A percentile compares a stretch with the other conserved stretches of the same genome.
These are phyloP conservation scores for Scaptomyza hsui DNA, from an alignment of 1,140 invertebrate species.

Conservation along the genomic window DNA sequence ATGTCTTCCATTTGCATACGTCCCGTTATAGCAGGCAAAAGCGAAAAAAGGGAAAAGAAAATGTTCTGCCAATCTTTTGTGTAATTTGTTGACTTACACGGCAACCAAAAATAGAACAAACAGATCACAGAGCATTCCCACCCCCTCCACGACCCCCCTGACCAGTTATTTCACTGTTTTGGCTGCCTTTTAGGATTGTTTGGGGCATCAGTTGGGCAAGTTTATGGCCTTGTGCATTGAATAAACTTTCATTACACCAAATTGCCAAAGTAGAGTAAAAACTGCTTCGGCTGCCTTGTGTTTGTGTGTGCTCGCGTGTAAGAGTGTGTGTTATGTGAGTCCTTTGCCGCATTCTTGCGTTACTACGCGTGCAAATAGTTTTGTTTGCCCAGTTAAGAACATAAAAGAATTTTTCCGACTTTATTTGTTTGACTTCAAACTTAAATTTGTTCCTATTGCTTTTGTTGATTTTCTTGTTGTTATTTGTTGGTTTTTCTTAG, in stretches of 20 bases:
- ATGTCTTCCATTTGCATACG: constrained; percentile 31
- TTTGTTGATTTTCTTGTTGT: neutral
- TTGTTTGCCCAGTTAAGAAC: constrained; percentile 15
- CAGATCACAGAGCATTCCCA: constrained; percentile 7
- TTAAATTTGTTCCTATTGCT: constrained; percentile 25
- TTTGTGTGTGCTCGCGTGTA: neutral
- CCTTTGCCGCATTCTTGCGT: constrained; percentile 14
- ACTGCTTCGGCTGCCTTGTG: constrained; percentile 11
- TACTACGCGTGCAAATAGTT: constrained; percentile 27
- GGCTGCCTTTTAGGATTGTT: constrained; percentile 20
- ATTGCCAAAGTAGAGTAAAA: constrained; percentile 30
- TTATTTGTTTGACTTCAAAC: constrained; percentile 10
- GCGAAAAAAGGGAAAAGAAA: neutral
- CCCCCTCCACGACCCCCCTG: neutral
- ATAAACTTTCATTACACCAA: constrained; percentile 51
- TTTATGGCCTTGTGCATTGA: constrained; percentile 61
- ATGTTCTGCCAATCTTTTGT: constrained; percentile 29
- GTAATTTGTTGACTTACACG: constrained; percentile 49
- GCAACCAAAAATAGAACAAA: constrained; percentile 11
- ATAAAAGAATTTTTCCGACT: constrained; percentile 19
- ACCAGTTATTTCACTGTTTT: constrained; percentile 1
- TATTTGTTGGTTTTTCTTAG: constrained; percentile 25
- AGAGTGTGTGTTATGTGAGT: constrained; percentile 6
- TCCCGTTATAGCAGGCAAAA: constrained; percentile 27
- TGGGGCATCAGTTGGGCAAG: constrained; percentile 42